Percentiles rank a stretch among this genome's conserved stretches.
Conservation (phyloP, 1,140 invertebrate species). For the Lethocerus indicus region DNA sequence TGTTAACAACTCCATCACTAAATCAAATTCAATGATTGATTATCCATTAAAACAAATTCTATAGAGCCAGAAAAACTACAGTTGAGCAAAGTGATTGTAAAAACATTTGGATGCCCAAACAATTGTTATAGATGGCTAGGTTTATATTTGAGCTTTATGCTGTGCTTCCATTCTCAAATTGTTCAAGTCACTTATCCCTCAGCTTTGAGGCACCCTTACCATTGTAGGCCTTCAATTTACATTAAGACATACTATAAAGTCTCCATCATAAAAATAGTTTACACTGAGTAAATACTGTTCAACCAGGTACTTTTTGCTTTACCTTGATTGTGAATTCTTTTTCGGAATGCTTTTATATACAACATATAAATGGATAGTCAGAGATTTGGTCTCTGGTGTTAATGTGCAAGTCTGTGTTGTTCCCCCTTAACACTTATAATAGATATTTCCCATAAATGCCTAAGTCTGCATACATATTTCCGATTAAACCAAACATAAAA, state of each 20-base stretch:
- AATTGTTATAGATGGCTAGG: neutral
- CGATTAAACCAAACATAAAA: neutral
- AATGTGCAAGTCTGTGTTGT: slow-evolving; percentile 16
- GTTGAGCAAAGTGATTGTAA: slow-evolving; percentile 12
- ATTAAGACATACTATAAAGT: slow-evolving; percentile 13
- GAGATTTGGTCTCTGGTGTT: neutral
- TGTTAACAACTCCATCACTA: no score
- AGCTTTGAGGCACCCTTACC: slow-evolving; percentile 5
- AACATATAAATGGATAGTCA: neutral
- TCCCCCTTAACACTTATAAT: slow-evolving; percentile 4
- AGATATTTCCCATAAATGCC: neutral
- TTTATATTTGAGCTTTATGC: slow-evolving; percentile 13
- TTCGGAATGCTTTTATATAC: slow-evolving; percentile 11
- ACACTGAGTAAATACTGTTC: slow-evolving; percentile 15
- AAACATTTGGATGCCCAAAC: slow-evolving; percentile 5
- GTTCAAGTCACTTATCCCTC: slow-evolving; percentile 7
- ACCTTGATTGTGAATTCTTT: neutral
- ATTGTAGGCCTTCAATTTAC: slow-evolving; percentile 14
- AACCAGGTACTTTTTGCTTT: slow-evolving; percentile 13
- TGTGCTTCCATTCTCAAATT: slow-evolving; percentile 8
- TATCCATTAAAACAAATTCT: neutral
- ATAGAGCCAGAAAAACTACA: neutral
- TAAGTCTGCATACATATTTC: neutral
- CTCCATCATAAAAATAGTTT: slow-evolving; percentile 13
- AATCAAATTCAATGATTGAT: neutral